Evolutionary conservation across 1,140 invertebrate species (phyloP), one percentile per base, ranked within the genome.

Genomic region (Leptonema lineaticorne): DNA sequence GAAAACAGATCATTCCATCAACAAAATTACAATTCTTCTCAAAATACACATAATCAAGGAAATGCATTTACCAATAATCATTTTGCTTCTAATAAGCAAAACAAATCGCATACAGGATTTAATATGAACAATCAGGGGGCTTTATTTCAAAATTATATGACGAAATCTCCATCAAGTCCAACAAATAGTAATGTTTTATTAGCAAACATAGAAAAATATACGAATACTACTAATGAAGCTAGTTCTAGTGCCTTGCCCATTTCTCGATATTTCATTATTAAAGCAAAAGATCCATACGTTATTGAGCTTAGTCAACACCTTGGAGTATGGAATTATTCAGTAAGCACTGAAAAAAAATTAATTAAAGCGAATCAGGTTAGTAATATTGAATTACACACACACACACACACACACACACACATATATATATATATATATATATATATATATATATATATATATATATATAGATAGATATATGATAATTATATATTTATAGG

Each of bases 281-380:
- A 76, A 50, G 76, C 77, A 0, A 78, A 78, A 9, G 79, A 82
- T 24, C 53, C 76, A 20, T 75, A 77, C 56, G 71, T 69, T 9
- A 76, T 82, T 29, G 81, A 83, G 37, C 75, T 75, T 11, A 77
- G 78, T 9, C 78, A 81, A 37, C 74, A 60, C 26, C 74, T 69
- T 11, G 76, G 77, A 46, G 75, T 72, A 9, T 83, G 77, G 73
- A 76, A 77, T 28, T 84, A 84, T 76, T 74, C 79, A 11, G 76
- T 74, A 6, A 77, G 77, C 57, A 83, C 79, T 0, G 77, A 79
- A 18, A 83, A 81, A 72, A 84, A 83, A 68, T 45, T 84, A 26
- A 74, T 81, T 65, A 80, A 80, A 65, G 67, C 74, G 1, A 78
- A 76, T 70, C 79, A 81, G 78, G 81, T 81, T 8, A 73, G 77